Conservation (phyloP, 2,113 vertebrate species). For the Crotalus horridus region DNA sequence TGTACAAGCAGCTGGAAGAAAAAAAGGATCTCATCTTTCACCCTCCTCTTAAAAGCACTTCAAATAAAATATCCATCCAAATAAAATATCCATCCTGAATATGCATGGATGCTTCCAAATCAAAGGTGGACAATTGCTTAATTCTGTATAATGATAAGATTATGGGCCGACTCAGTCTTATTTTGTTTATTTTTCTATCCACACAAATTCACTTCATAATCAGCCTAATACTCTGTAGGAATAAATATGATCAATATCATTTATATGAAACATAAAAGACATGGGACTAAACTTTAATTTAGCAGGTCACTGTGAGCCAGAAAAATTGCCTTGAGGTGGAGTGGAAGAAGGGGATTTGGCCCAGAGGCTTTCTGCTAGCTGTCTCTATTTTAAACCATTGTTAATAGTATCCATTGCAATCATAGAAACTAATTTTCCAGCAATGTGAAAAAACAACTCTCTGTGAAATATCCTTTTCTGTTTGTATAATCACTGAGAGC, state of each 20-base stretch:
- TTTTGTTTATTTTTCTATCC: neutral
- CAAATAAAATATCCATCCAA: neutral
- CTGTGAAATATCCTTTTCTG: conserved; percentile 25
- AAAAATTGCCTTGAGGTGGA: neutral
- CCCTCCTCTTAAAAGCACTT: neutral
- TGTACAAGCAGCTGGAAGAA: neutral
- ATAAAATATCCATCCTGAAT: neutral
- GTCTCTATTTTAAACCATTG: neutral
- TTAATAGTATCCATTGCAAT: neutral
- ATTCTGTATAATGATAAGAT: neutral
- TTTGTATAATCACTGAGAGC: conserved; percentile 42
- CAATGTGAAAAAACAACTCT: conserved; percentile 22
- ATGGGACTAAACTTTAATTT: neutral
- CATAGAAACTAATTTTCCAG: neutral
- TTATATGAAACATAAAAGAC: neutral
- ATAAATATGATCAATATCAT: neutral
- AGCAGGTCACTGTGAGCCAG: neutral
- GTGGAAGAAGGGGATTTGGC: neutral
- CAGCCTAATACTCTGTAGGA: neutral
- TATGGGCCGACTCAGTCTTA: neutral
- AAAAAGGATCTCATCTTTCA: neutral
- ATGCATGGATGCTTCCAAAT: neutral
- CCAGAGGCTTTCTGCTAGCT: neutral
- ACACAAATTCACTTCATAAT: neutral
- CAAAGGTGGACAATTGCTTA: neutral